Evolutionary conservation across 64 coral and sea anemone species (phyloP).

Genomic region (Montipora efflorescens): DNA sequence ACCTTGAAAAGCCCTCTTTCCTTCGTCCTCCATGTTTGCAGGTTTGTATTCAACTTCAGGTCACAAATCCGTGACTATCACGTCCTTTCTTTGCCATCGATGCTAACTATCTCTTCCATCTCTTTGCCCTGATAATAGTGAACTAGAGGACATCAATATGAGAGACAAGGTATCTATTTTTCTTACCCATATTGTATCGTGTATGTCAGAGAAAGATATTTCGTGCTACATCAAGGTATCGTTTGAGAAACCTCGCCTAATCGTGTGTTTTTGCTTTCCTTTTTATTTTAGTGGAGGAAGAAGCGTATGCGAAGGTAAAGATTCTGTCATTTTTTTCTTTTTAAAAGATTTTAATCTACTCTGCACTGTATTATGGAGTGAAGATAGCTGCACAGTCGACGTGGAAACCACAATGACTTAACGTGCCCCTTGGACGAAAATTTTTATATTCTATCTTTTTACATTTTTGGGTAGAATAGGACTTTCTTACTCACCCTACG

Average conservation of each 20-base stretch:
- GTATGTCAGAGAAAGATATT: not conserved
- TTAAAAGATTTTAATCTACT: no score
- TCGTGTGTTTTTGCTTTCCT: not conserved
- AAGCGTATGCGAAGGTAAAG: constrained; percentile 79
- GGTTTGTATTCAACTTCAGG: not conserved
- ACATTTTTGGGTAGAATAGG: no score
- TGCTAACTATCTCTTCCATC: not conserved
- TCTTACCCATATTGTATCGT: not conserved
- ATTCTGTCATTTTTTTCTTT: no score
- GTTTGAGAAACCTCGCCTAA: not conserved
- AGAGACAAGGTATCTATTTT: constrained; percentile 62
- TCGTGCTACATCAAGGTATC: not conserved
- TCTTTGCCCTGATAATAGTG: constrained; percentile 15
- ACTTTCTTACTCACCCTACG: no score
- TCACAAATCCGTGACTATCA: constrained; percentile 11
- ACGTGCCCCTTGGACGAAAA: no score
- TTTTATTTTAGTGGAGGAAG: constrained; percentile 66
- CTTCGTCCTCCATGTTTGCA: constrained; percentile 76
- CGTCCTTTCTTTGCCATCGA: constrained; percentile 22
- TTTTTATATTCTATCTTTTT: no score
- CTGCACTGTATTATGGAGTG: no score
- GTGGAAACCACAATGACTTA: no score
- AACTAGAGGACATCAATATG: constrained; percentile 70
- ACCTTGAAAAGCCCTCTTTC: not conserved
- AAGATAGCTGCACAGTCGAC: no score